Evolutionary conservation across 2,888 invertebrate species (phyloP), one percentile per base, ranked within the genome.

Genomic region (Netelia fuscicornis): DNA sequence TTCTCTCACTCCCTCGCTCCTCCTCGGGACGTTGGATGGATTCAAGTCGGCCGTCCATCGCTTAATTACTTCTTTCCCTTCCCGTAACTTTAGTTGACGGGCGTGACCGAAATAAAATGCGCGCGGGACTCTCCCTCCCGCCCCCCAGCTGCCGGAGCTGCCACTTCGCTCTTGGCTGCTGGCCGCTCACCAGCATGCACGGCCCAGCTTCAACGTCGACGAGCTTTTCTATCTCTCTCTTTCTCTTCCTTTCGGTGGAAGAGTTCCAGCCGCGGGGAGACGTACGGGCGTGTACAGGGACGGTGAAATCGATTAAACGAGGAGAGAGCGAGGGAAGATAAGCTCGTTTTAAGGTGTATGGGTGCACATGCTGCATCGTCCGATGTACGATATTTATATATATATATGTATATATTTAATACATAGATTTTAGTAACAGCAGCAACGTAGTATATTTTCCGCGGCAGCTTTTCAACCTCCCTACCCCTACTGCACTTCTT

Each of bases 41-140:
- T 85, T 82, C 85, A 25, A 80, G 82, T 82, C 80, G 86, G 86
- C 86, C 86, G 85, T 88, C 87, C 86, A 87, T 88, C 85, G 86
- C 86, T 88, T 88, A 88, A 88, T 88, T 88, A 88, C 87, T 88
- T 87, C 86, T 87, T 88, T 80, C 85, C 85, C 80, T 79, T 72
- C 81, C 82, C 84, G 84, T 81, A 88, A 88, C 87, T 88, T 88
- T 86, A 76, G 83, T 86, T 85, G 87, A 84, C 86, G 87, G 87
- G 86, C 87, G 87, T 88, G 87, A 88, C 87, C 86, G 87, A 88
- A 85, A 88, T 88, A 86, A 87, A 88, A 88, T 86, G 86, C 58
- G 70, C 79, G 44, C 68, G 60, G 30, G 62, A 11, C 42, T 42
- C 65, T 65, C 65, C 37, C 30, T 37, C 42, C 11, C 60, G 8